Base-by-base conservation (phyloP, 2,113 vertebrate species). In the Otolemur garnettii region DNA sequence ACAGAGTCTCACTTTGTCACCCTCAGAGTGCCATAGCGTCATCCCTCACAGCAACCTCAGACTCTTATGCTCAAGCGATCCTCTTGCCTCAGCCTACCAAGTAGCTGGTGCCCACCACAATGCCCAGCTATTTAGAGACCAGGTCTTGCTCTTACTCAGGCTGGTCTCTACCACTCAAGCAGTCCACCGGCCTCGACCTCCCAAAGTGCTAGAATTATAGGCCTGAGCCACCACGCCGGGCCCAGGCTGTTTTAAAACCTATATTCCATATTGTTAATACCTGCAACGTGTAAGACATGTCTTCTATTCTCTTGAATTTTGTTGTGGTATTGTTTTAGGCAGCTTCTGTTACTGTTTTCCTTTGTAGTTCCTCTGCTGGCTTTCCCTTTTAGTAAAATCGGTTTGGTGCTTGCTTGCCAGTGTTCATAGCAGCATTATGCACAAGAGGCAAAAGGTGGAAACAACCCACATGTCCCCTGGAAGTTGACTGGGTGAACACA, bases 221-320 rank as follows among this genome's bases (percentile, higher is more conserved):
- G 45, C 8, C 8, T 50, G 45, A 50, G 45, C 45, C 45, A 50
- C 7, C 8, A 50, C 10, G 45, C 45, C 45, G 7, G 45, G 45
- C 45, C 45, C 45, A 50, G 55, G 21, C 38, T 81, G 28, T 94
- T 95, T 97, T 82, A 77, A 96, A 62, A 50, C 71, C 8, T 77
- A 0, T 1, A n/a, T 66, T 87, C 30, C 9, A 38, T 82, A 59
- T 82, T 81, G 28, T 24, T 83, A 68, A 79, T 90, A 69, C 19
- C 79, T 33, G 11, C 68, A 92, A 64, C 9, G n/a, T 42, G 5
- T 7, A 77, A 81, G 42, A 38, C 17, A 82, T 75, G 45, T 50
- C 50, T 90, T 86, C 38, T 30, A 33, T 42, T 75, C 45, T 80
- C 0, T 87, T 80, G 30, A 85, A 3, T 84, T 95, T 62, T 81